Base-by-base conservation (phyloP, 2,113 vertebrate genomes). In the Pseudois nayaur region DNA sequence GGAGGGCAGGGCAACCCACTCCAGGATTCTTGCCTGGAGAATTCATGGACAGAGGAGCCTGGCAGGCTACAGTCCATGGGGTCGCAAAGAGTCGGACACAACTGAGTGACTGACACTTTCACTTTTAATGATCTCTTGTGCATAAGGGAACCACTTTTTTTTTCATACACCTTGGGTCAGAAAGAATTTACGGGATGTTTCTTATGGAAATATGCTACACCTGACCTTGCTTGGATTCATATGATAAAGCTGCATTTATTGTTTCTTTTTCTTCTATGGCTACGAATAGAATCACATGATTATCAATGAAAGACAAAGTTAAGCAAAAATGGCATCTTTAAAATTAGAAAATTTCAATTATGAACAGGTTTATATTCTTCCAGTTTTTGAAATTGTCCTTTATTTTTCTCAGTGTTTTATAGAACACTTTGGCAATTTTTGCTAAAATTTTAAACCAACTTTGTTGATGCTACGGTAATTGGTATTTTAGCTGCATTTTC, bases 1-100 rank as follows among this genome's bases (percentile, higher is more conserved):
- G n/a, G n/a, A 40, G 19, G 5, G 2, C 67, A 23, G 6, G 19
- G 19, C 19, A 23, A 40, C 4, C 67, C n/a, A 23, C n/a, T 40
- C 33, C 17, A 36, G 64, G 2, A 36, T 67, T 36, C 67, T 23
- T 71, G 67, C 67, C 19, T 36, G 67, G n/a, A 71, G 67, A 71
- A 11, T 71, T n/a, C n/a, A 12, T 3, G 67, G 9, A 12, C 19
- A 21, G 64, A 36, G 64, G n/a, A 71, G n/a, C 19, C n/a, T 5
- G n/a, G 64, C 17, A 0, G n/a, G 64, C n/a, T 36, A 11, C n/a
- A 36, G 4, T 36, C 17, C 64, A 11, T 1, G 64, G 2, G 17
- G 2, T 71, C 5, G 1, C 9, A 71, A 2, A 67, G n/a, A 36
- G 64, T 11, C 19, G 0, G n/a, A 36, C n/a, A 6, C 0, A 4